Evolutionary conservation across 2,113 vertebrate genomes (phyloP).

Genomic region (Gasterosteus aculeatus): DNA sequence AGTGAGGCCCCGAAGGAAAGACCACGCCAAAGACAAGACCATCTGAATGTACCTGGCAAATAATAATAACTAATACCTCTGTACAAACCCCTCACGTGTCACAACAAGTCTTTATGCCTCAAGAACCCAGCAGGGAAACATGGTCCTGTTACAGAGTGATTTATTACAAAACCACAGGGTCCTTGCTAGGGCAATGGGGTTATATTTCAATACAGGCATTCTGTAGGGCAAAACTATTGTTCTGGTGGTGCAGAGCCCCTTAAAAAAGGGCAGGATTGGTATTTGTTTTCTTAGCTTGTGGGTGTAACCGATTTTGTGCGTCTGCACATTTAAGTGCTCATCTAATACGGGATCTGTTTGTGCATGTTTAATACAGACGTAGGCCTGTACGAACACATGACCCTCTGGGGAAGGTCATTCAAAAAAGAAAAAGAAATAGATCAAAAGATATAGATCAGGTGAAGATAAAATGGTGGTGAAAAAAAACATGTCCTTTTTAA

Average conservation of each 20-base stretch:
- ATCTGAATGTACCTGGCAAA: too few species aligned
- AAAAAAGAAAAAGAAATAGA: not conserved
- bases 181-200: conserved; percentile 57
- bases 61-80: too few species aligned
- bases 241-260: conserved; percentile 51
- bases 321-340: conserved; percentile 7
- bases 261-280: conserved; percentile 25
- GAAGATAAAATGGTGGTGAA: too few species aligned
- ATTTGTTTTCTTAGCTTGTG: not conserved
- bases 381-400: not conserved
- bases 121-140: too few species aligned
- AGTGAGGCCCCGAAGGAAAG: too few species aligned
- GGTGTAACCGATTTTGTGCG: not conserved
- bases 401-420: not conserved
- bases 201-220: conserved; percentile 73
- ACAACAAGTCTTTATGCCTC: too few species aligned
- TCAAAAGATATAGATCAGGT: not conserved
- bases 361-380: not conserved
- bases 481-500: too few species aligned
- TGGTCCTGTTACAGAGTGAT: conserved; percentile 33
- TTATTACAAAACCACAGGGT: conserved; percentile 67
- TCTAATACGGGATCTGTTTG: not conserved
- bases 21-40: too few species aligned
- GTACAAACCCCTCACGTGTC: too few species aligned
- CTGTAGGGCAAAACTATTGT: conserved; percentile 71